phyloP scores from a whole-genome alignment of 1,140 invertebrate genomes.

The Pentalonia nigronervosa region DNA sequence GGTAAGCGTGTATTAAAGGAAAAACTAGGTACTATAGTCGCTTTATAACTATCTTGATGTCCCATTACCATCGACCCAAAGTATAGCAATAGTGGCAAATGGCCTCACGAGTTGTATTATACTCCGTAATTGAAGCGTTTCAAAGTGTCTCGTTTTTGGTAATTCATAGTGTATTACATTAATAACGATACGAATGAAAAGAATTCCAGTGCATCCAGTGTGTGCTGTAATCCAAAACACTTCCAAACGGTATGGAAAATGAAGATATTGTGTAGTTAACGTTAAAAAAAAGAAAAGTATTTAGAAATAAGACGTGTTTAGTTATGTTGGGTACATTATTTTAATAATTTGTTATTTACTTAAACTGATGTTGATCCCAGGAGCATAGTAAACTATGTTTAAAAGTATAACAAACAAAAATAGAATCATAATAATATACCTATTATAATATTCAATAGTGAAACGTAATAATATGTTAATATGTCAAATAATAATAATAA shows the following conservation, averaged over 20 bases:
- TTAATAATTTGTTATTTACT: neutral
- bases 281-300: neutral
- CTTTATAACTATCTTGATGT: neutral
- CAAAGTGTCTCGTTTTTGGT: neutral
- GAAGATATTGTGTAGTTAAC: neutral
- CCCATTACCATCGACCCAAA: neutral
- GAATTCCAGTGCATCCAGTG: neutral
- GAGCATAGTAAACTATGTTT: neutral
- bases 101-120: neutral
- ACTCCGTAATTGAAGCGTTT: neutral
- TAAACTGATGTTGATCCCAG: neutral
- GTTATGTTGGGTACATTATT: neutral
- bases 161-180: neutral
- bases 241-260: neutral
- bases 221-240: neutral
- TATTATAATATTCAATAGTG: no score
- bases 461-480: no score
- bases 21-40: neutral
- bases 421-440: neutral
- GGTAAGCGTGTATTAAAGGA: neutral
- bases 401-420: neutral
- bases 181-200: neutral
- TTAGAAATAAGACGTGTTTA: neutral
- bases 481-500: neutral
- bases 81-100: conserved; percentile 2